Conservation (phyloP, 2,797 vertebrate species). For the Chaunax sp. region DNA sequence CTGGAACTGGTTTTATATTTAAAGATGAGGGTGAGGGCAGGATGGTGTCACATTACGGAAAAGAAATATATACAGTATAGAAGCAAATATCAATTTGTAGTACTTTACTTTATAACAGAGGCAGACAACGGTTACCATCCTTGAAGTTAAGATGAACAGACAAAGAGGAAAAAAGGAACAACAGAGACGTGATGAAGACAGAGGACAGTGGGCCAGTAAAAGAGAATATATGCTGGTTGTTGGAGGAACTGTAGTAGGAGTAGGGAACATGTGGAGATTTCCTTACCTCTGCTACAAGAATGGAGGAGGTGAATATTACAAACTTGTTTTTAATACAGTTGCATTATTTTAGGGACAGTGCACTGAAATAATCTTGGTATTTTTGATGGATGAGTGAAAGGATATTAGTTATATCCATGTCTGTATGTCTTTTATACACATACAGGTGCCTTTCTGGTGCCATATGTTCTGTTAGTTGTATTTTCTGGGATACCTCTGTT, state of each 20-base stretch:
- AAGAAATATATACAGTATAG: no score
- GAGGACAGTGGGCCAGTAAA: conserved; percentile 65
- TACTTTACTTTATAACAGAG: no score
- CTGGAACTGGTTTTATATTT: no score
- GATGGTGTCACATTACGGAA: no score
- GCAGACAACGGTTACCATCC: no score
- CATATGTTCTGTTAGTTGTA: conserved; percentile 62
- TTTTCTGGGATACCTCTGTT: conserved; percentile 73
- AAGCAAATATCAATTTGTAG: no score
- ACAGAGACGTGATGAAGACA: conserved; percentile 7
- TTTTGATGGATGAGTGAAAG: not conserved
- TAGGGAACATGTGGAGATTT: conserved; percentile 77
- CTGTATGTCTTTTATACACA: no score
- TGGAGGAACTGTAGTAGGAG: conserved; percentile 67
- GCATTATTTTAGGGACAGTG: not conserved
- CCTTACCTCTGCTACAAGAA: conserved; percentile 77
- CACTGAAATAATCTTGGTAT: not conserved
- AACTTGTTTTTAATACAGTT: no score
- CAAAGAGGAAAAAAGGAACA: not conserved
- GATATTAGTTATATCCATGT: no score
- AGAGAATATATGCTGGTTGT: conserved; percentile 68
- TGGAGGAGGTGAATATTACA: conserved; percentile 57
- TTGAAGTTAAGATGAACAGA: conserved; percentile 20
- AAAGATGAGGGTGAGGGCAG: no score
- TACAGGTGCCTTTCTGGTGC: conserved; percentile 32